Evolutionary conservation across 2,888 invertebrate species (phyloP).

Genomic region (Deroplatys truncata): DNA sequence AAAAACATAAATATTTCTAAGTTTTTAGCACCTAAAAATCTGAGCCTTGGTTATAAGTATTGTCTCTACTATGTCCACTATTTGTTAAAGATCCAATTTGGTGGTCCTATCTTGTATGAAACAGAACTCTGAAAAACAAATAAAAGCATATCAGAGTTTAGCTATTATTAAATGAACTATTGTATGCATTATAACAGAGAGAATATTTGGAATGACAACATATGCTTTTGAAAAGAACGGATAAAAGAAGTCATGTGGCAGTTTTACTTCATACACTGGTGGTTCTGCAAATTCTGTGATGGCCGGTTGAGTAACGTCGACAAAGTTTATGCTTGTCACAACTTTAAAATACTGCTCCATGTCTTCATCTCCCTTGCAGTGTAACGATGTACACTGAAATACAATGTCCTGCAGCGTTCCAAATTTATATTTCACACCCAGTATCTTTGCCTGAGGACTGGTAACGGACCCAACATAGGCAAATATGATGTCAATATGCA

Average conservation of each 20-base stretch:
- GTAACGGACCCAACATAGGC: conserved; percentile 47
- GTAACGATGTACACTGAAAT: neutral
- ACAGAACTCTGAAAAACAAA: too few relatives aligned
- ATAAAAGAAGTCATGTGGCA: conserved; percentile 72
- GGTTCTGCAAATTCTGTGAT: conserved; percentile 52
- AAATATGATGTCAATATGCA: conserved; percentile 47
- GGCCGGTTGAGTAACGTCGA: conserved; percentile 50
- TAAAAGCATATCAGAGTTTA: too few relatives aligned
- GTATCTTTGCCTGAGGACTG: conserved; percentile 48
- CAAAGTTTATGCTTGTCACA: conserved; percentile 45
- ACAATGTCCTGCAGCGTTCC: conserved; percentile 27
- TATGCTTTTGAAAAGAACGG: conserved; percentile 47
- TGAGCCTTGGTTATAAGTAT: too few relatives aligned
- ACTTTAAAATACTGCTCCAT: conserved; percentile 36
- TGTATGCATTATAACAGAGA: too few relatives aligned
- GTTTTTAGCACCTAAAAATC: too few relatives aligned
- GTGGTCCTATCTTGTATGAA: too few relatives aligned
- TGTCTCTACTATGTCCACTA: too few relatives aligned
- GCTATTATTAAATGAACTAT: too few relatives aligned
- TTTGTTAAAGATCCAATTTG: too few relatives aligned
- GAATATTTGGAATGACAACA: too few relatives aligned
- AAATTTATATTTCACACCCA: conserved; percentile 34
- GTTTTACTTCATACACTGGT: conserved; percentile 60
- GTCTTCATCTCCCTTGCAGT: neutral
- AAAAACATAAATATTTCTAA: too few relatives aligned